Percentiles rank a stretch among this genome's conserved stretches.
These are phyloP conservation scores for Nebria ingens DNA, from an alignment of 1,140 invertebrate species.

Conservation along the genomic window DNA sequence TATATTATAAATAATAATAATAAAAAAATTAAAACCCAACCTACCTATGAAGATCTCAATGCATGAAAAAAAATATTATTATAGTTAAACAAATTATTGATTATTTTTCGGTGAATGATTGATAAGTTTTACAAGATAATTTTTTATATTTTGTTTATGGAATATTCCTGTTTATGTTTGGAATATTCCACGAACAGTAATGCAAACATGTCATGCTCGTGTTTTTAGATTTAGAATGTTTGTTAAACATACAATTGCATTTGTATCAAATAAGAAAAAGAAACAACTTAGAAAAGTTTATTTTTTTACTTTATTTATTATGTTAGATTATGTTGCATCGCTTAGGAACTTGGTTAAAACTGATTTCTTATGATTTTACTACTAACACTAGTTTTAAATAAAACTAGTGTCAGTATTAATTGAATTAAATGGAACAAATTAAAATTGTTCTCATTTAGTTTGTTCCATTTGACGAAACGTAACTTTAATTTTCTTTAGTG, in stretches of 20 bases:
- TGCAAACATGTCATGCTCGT: neutral
- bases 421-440: too few relatives aligned
- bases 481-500: neutral
- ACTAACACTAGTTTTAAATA: too few relatives aligned
- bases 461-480: too few relatives aligned
- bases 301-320: conserved; percentile 11
- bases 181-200: neutral
- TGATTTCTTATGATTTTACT: too few relatives aligned
- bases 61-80: conserved; percentile 30
- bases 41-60: conserved; percentile 36
- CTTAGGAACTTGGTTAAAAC: too few relatives aligned
- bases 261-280: neutral
- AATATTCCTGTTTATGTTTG: neutral
- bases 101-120: conserved; percentile 19
- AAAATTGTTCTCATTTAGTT: too few relatives aligned
- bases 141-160: neutral
- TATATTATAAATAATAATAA: too few relatives aligned
- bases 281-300: neutral
- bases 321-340: too few relatives aligned
- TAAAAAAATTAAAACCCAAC: too few relatives aligned
- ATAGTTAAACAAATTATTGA: conserved; percentile 19
- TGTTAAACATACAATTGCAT: neutral
- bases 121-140: conserved; percentile 19
- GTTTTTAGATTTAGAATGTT: neutral
- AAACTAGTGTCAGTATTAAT: too few relatives aligned